These are phyloP conservation scores for Synergus japonicus DNA, from an alignment of 2,888 invertebrate genomes.

Conservation along the genomic window DNA sequence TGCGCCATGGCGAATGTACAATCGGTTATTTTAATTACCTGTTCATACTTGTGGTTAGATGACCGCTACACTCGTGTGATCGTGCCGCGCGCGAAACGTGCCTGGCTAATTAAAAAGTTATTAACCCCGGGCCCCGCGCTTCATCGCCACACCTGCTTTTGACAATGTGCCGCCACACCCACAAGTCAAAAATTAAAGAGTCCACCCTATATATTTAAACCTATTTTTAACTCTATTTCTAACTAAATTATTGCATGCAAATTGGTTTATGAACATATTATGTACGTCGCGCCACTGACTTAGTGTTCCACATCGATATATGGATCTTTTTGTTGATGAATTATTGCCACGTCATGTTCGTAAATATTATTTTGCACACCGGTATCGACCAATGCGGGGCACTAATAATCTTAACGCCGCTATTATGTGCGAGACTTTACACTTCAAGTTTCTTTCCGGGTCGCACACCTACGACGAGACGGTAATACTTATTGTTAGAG, in stretches of 20 bases:
- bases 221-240: too few relatives aligned
- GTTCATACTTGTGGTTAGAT: conserved; percentile 37
- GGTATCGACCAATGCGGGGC: not conserved
- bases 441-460: conserved; percentile 18
- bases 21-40: conserved; percentile 45
- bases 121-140: conserved; percentile 19
- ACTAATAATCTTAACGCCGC: conserved; percentile 26
- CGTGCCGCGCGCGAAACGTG: conserved; percentile 31
- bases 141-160: conserved; percentile 28
- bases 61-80: conserved; percentile 36
- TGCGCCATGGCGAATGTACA: conserved; percentile 42
- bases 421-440: conserved; percentile 22
- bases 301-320: not conserved
- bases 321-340: conserved; percentile 17
- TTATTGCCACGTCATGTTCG: not conserved
- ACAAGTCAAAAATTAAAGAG: not conserved
- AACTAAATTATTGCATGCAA: too few relatives aligned
- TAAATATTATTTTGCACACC: conserved; percentile 10
- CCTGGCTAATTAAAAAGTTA: conserved; percentile 39
- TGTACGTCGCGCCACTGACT: not conserved
- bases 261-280: too few relatives aligned
- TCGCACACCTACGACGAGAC: conserved; percentile 14
- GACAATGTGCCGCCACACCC: not conserved
- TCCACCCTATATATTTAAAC: too few relatives aligned
- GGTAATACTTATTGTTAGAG: conserved; percentile 3